Evolutionary conservation across 2,888 invertebrate species (phyloP), one percentile per base, ranked within the genome.

Genomic region (Zhengitettix transpicula): DNA sequence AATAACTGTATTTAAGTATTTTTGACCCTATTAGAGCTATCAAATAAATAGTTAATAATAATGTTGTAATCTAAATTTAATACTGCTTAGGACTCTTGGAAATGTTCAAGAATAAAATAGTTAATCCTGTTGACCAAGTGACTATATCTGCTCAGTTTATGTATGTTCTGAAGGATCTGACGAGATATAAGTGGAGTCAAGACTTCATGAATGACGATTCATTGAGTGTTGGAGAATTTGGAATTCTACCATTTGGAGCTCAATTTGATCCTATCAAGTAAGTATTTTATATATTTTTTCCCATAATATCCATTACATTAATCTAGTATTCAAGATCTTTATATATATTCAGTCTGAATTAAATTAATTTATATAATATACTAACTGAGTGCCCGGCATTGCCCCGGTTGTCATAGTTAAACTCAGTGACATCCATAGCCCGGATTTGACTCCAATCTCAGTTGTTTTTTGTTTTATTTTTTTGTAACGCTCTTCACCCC

Each of bases 241-340:
- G 77, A 17, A 74, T 76, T 65, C 75, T 95, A 59, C 93, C 94
- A 0, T 91, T 92, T 75, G 95, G 95, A 47, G 86, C 89, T 41
- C 82, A 84, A 42, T 83, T 82, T 58, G 77, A 93, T 74, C 91
- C 93, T 0, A 77, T 90, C 42, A 75, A 74, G 79, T 78, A 69
- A 67, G 65, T 56, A 52, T 52, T n/a, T 11, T 14, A 42, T 42
- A 16, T 42, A 15, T 55, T 55, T 5, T 41, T n/a, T 55, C 9
- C 9, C 16, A n/a, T n/a, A n/a, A n/a, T n/a, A n/a, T n/a, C n/a
- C n/a, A n/a, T n/a, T n/a, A n/a, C n/a, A n/a, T n/a, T n/a, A n/a
- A n/a, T n/a, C n/a, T n/a, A n/a, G n/a, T n/a, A n/a, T 16, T 11
- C 16, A 51, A 51, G 16, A 2, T 9, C 9, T 9, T 51, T 1